These are phyloP conservation scores for Tangara arthus DNA, from an alignment of 2,797 vertebrate species.

Conservation along the genomic window DNA sequence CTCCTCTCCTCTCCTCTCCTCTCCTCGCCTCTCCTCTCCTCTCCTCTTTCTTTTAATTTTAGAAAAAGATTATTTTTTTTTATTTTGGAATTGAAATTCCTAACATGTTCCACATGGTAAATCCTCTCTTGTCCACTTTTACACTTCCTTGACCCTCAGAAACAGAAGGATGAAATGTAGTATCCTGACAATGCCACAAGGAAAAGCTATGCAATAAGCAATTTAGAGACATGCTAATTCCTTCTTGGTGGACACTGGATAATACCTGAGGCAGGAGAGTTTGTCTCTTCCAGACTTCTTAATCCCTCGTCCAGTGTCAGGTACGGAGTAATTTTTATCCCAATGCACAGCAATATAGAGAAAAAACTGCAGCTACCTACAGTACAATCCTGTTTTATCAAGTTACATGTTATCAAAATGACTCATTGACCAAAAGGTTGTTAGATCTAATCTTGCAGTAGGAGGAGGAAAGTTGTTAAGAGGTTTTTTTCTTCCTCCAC, in stretches of 20 bases:
- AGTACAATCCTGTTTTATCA: not conserved
- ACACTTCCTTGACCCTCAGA: not conserved
- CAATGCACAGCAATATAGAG: accelerated
- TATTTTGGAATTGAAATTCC: not conserved
- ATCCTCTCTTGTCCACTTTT: not conserved
- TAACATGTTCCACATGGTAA: not conserved
- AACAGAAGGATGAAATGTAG: not conserved
- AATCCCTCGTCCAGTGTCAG: accelerated
- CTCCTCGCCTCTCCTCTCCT: too few relatives aligned
- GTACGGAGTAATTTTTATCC: not conserved
- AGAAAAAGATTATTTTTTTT: not conserved
- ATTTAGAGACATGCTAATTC: not conserved
- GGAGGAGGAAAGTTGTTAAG: not conserved
- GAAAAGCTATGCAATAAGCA: not conserved
- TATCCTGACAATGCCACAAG: not conserved
- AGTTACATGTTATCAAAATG: not conserved
- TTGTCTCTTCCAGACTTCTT: not conserved
- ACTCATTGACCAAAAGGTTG: not conserved
- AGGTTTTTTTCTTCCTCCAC: not conserved
- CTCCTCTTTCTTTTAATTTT: not conserved
- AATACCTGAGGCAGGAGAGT: not conserved
- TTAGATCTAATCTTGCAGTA: not conserved
- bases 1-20: too few relatives aligned
- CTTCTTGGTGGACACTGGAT: not conserved
- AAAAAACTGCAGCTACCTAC: not conserved